These are phyloP conservation scores for Asteroscopus sphinx DNA, from an alignment of 2,888 invertebrate species.

Conservation along the genomic window DNA sequence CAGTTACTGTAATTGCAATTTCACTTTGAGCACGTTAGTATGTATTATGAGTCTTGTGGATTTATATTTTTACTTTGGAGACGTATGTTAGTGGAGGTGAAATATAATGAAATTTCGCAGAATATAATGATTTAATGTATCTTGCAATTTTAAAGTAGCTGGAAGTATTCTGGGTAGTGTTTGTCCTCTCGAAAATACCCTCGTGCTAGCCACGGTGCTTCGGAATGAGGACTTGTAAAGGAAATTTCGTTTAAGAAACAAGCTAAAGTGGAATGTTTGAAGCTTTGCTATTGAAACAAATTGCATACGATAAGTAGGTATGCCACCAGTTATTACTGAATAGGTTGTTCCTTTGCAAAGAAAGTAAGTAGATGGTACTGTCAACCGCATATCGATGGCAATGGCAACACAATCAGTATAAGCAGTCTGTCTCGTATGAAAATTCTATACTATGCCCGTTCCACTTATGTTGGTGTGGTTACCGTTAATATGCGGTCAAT, in stretches of 20 bases:
- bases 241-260: neutral
- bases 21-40: slow-evolving; percentile 15
- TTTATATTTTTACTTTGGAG: neutral
- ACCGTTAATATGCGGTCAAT: too few relatives aligned
- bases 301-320: too few relatives aligned
- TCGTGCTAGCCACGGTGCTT: slow-evolving; percentile 9
- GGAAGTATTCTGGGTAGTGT: slow-evolving; percentile 27
- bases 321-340: neutral
- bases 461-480: too few relatives aligned
- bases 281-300: neutral
- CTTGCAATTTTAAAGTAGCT: slow-evolving; percentile 32
- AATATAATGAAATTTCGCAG: slow-evolving; percentile 8
- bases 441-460: too few relatives aligned
- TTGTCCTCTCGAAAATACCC: slow-evolving; percentile 22
- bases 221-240: slow-evolving; percentile 7
- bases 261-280: neutral
- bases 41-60: slow-evolving; percentile 2
- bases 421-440: too few relatives aligned
- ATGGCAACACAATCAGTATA: too few relatives aligned
- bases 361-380: too few relatives aligned
- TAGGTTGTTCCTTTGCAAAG: slow-evolving; percentile 26
- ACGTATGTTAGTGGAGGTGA: slow-evolving; percentile 1
- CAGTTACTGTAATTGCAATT: slow-evolving; percentile 42
- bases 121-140: slow-evolving; percentile 10
- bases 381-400: too few relatives aligned